Conservation (phyloP, 2,888 invertebrate genomes). For the Meteorus colon region DNA sequence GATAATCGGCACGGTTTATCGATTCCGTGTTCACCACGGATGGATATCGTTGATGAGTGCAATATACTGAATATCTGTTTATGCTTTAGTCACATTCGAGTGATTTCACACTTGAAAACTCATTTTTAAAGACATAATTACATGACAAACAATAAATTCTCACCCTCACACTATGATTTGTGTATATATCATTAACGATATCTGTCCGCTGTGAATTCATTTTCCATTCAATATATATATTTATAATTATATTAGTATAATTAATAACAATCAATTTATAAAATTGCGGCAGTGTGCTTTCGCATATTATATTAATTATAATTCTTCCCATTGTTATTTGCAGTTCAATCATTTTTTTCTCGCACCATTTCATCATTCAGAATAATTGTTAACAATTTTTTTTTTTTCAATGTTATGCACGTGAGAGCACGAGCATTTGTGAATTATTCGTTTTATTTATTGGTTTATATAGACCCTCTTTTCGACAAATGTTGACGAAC, state of each 20-base stretch:
- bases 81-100: not conserved
- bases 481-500: not conserved
- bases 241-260: slow-evolving; percentile 35
- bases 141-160: not conserved
- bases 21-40: not conserved
- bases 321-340: slow-evolving; percentile 39
- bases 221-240: slow-evolving; percentile 13
- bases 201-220: slow-evolving; percentile 10
- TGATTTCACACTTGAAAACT: not conserved
- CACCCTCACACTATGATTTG: slow-evolving; percentile 10
- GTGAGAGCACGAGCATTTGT: not conserved
- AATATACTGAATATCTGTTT: not conserved
- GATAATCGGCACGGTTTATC: slow-evolving; percentile 38
- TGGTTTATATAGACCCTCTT: not conserved
- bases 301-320: slow-evolving; percentile 59
- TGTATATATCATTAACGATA: slow-evolving; percentile 20
- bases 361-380: slow-evolving; percentile 27
- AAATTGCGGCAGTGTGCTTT: slow-evolving; percentile 69
- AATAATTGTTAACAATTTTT: slow-evolving; percentile 21
- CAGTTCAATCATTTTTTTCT: slow-evolving; percentile 13
- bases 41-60: slow-evolving; percentile 8
- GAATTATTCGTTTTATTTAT: not conserved
- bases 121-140: not conserved
- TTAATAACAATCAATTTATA: slow-evolving; percentile 65
- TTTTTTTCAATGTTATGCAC: not conserved